A percentile compares a stretch with the other conserved stretches of the same genome.
These are phyloP conservation scores for Drepana arcuata DNA, from an alignment of 1,140 invertebrate genomes.

Conservation along the genomic window DNA sequence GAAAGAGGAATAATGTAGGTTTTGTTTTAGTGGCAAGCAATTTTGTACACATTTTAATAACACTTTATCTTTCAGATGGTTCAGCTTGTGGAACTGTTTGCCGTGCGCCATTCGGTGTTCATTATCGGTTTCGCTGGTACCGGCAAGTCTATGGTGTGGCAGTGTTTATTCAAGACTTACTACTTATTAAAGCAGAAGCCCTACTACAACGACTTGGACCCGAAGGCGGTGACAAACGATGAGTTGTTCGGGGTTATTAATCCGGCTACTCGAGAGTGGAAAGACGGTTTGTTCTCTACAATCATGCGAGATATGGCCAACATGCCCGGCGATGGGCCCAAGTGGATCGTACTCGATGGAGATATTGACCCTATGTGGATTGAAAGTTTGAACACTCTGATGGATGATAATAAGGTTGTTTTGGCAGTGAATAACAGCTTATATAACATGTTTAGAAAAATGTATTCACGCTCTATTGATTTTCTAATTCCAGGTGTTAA, in stretches of 20 bases:
- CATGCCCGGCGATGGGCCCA: slow-evolving; percentile 86
- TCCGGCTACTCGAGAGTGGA: slow-evolving; percentile 96
- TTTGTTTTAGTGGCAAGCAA: no score
- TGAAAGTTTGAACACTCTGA: slow-evolving; percentile 91
- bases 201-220: slow-evolving; percentile 91
- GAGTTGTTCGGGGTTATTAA: slow-evolving; percentile 97
- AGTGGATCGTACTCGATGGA: slow-evolving; percentile 97
- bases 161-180: slow-evolving; percentile 89
- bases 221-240: slow-evolving; percentile 96
- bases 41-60: no score
- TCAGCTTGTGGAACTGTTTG: slow-evolving; percentile 92
- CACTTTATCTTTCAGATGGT: slow-evolving; percentile 83
- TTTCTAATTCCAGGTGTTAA: slow-evolving; percentile 77
- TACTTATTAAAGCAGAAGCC: slow-evolving; percentile 84
- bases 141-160: slow-evolving; percentile 95
- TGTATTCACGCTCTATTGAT: no score
- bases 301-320: slow-evolving; percentile 95
- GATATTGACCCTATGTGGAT: slow-evolving; percentile 99
- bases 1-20: no score
- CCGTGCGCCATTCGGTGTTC: slow-evolving; percentile 95
- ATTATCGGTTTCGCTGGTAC: slow-evolving; percentile 94
- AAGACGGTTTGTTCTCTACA: slow-evolving; percentile 94
- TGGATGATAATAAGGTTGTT: slow-evolving; percentile 86
- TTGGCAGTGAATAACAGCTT: no score
- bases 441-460: no score